These are phyloP conservation scores for Rhamnusium bicolor DNA, from an alignment of 2,888 invertebrate genomes.

Conservation along the genomic window DNA sequence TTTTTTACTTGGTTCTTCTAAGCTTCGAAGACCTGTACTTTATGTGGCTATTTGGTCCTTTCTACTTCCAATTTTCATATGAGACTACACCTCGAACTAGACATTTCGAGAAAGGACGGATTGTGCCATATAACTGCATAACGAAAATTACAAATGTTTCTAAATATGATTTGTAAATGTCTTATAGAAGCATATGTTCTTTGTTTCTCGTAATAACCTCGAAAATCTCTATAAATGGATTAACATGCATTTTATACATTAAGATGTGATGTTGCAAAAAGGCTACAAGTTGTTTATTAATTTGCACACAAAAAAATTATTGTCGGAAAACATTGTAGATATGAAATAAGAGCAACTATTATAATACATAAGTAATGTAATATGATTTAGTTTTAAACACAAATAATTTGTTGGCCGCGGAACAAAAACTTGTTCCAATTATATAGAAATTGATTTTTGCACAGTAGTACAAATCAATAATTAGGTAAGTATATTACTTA, in stretches of 20 bases:
- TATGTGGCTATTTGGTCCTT: too few relatives aligned
- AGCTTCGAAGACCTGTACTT: too few relatives aligned
- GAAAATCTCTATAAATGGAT: neutral
- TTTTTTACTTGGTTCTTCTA: too few relatives aligned
- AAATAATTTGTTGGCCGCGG: neutral
- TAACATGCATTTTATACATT: neutral
- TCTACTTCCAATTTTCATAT: too few relatives aligned
- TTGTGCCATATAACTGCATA: too few relatives aligned
- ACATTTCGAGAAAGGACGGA: too few relatives aligned
- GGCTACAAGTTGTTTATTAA: slow-evolving; percentile 6
- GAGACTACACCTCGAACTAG: too few relatives aligned
- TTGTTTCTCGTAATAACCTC: neutral
- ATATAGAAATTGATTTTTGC: neutral
- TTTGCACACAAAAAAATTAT: neutral
- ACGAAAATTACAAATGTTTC: too few relatives aligned
- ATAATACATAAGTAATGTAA: neutral
- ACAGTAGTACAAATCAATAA: neutral
- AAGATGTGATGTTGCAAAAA: slow-evolving; percentile 7
- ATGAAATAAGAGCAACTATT: neutral
- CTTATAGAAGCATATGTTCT: too few relatives aligned
- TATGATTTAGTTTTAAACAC: neutral
- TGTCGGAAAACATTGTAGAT: neutral
- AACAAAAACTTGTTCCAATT: neutral
- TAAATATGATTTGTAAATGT: too few relatives aligned
- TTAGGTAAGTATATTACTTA: too few relatives aligned